Evolutionary conservation across 2,888 invertebrate genomes (phyloP).

Genomic region (Agrilus mali): DNA sequence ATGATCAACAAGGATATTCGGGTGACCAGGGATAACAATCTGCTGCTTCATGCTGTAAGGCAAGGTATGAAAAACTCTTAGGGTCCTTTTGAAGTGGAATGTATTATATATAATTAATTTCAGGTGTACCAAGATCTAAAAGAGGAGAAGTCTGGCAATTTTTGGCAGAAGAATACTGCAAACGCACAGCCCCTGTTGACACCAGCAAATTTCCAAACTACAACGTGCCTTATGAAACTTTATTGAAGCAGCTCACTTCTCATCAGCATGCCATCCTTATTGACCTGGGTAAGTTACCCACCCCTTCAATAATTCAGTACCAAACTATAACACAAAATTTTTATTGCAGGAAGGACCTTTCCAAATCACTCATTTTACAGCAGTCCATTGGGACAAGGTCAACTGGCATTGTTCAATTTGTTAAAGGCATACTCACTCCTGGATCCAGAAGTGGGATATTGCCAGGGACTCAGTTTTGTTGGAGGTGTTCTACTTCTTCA

Average conservation of each 20-base stretch:
- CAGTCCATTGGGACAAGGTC: constrained; percentile 83
- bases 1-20: constrained; percentile 47
- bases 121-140: constrained; percentile 73
- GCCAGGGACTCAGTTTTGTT: constrained; percentile 92
- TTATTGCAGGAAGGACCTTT: constrained; percentile 59
- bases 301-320: no score
- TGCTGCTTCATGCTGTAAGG: constrained; percentile 62
- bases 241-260: constrained; percentile 78
- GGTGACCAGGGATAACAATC: constrained; percentile 38
- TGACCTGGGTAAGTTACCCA: constrained; percentile 56
- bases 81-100: no score
- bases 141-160: constrained; percentile 89
- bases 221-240: constrained; percentile 63
- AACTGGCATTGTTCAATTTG: constrained; percentile 84
- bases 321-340: constrained; percentile 14
- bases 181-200: constrained; percentile 60
- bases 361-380: constrained; percentile 91
- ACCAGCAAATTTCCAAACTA: constrained; percentile 57
- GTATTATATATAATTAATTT: constrained; percentile 2
- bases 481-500: constrained; percentile 87
- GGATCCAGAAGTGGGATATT: constrained; percentile 91
- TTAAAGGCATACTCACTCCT: constrained; percentile 91
- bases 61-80: no score
- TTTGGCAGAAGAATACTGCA: constrained; percentile 70
- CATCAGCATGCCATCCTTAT: constrained; percentile 96